phyloP scores from a whole-genome alignment of 2,888 invertebrate genomes.

The Dioctria linearis region DNA sequence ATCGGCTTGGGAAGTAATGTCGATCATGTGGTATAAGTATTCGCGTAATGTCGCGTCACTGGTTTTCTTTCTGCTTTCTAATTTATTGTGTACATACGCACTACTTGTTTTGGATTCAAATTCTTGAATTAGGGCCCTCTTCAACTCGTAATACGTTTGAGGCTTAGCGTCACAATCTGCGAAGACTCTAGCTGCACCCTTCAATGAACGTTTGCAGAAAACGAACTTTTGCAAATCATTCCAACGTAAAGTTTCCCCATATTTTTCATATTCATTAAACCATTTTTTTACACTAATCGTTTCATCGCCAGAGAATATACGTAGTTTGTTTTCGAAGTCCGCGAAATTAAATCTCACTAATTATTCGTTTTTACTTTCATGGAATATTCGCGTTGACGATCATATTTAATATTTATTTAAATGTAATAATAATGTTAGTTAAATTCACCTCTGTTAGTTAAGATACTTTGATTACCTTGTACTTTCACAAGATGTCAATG shows the following conservation, averaged over 20 bases:
- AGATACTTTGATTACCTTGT: no score
- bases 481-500: no score
- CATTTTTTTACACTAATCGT: constrained; percentile 28
- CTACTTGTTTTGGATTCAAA: no score
- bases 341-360: constrained; percentile 16
- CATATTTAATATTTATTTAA: background rate
- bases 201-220: no score
- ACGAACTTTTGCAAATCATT: no score
- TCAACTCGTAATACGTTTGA: no score
- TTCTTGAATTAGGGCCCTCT: no score
- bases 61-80: background rate
- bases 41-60: background rate
- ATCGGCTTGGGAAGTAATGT: background rate
- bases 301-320: constrained; percentile 41
- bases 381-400: background rate
- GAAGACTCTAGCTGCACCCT: no score
- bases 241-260: constrained; percentile 17
- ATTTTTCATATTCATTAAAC: constrained; percentile 48
- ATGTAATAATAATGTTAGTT: no score
- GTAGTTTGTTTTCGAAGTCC: constrained; percentile 44
- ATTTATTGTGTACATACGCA: no score
- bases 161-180: no score
- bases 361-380: background rate
- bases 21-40: background rate
- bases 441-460: no score